Percentiles rank a stretch among this genome's conserved stretches.
Evolutionary conservation across 1,140 invertebrate genomes (phyloP).

Genomic region (Brachionus calyciflorus): DNA sequence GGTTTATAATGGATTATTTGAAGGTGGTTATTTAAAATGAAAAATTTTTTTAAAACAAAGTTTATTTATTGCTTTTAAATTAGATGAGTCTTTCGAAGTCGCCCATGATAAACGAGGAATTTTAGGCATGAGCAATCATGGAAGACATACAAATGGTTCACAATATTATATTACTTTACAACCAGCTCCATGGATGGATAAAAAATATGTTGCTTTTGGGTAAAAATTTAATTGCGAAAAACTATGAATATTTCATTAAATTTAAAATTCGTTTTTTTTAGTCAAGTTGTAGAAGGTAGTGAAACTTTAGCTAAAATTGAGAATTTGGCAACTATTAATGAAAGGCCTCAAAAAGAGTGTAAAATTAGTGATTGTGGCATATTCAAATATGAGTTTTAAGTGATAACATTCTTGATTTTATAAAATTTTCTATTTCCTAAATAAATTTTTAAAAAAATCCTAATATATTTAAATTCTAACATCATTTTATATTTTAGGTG

Average conservation of each 20-base stretch:
- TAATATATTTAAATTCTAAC: too few relatives aligned
- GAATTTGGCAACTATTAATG: constrained; percentile 56
- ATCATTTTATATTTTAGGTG: too few relatives aligned
- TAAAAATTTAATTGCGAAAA: constrained; percentile 48
- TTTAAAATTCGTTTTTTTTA: constrained; percentile 49
- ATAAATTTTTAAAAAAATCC: too few relatives aligned
- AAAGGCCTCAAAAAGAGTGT: constrained; percentile 61
- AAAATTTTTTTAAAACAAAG: neutral
- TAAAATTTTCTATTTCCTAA: too few relatives aligned
- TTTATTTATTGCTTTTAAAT: neutral
- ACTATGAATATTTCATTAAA: neutral
- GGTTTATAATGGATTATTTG: constrained; percentile 58
- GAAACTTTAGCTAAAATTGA: constrained; percentile 57
- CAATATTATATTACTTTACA: constrained; percentile 61
- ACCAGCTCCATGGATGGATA: constrained; percentile 58
- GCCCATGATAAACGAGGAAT: constrained; percentile 57
- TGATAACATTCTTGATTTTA: too few relatives aligned
- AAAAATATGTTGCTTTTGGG: constrained; percentile 62
- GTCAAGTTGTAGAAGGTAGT: constrained; percentile 60
- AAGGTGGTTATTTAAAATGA: constrained; percentile 53
- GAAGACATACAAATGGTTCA: constrained; percentile 58
- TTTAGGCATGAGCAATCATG: constrained; percentile 61
- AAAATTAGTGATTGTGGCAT: constrained; percentile 58
- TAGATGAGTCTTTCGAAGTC: constrained; percentile 61
- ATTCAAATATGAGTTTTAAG: constrained; percentile 54